Evolutionary conservation across 1,140 invertebrate genomes (phyloP).

Genomic region (Antheraea mylitta): DNA sequence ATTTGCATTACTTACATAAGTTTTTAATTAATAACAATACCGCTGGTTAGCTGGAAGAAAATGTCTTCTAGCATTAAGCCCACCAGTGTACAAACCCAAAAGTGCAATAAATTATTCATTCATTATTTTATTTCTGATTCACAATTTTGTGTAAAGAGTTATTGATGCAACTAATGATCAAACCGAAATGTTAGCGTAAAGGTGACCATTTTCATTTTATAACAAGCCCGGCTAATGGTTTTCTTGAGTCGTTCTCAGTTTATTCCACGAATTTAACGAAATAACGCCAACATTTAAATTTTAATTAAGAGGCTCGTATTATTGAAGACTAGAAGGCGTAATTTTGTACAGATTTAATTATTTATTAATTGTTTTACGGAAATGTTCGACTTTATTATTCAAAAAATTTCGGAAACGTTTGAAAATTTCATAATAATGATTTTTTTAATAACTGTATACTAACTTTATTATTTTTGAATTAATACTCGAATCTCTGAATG

Average conservation of each 20-base stretch:
- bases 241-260: slow-evolving; percentile 15
- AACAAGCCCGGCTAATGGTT: slow-evolving; percentile 17
- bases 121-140: no score
- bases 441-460: no score
- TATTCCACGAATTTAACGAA: slow-evolving; percentile 10
- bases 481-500: no score
- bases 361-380: slow-evolving; percentile 10
- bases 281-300: slow-evolving; percentile 19
- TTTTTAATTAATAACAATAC: no score
- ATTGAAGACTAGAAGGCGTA: slow-evolving; percentile 4
- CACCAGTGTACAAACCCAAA: no score
- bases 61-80: no score
- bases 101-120: no score
- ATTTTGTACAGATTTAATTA: slow-evolving; percentile 3
- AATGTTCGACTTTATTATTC: neutral
- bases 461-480: no score
- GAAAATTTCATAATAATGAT: neutral
- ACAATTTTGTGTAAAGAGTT: no score
- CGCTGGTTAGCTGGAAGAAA: no score
- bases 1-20: no score
- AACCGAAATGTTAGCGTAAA: neutral
- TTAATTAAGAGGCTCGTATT: slow-evolving; percentile 9
- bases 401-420: neutral
- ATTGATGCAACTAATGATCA: neutral
- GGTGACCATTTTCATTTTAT: slow-evolving; percentile 7